Percentiles rank a stretch among this genome's conserved stretches.
phyloP scores from a whole-genome alignment of 2,113 vertebrate species.

The Sterrhoptilus dennistouni region DNA sequence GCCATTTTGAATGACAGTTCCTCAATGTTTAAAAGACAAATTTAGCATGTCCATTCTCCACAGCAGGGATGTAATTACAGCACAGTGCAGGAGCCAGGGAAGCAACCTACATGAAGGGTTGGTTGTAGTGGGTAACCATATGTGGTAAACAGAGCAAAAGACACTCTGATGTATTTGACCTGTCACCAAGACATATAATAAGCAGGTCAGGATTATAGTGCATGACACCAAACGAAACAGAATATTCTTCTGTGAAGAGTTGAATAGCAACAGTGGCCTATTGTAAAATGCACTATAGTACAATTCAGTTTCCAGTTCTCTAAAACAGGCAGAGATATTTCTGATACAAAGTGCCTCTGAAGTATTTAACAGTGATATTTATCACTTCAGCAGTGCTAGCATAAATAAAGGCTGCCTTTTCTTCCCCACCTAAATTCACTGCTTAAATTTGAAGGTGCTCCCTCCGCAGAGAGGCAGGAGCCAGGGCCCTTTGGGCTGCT shows the following conservation, averaged over 20 bases:
- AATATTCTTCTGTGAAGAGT: neutral
- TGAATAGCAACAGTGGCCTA: neutral
- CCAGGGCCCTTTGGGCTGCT: neutral
- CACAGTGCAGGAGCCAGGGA: neutral
- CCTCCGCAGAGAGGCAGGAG: neutral
- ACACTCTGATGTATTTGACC: neutral
- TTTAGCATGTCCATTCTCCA: neutral
- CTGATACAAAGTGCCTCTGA: neutral
- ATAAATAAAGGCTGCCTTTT: neutral
- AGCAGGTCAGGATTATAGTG: neutral
- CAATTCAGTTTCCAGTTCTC: neutral
- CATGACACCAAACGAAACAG: constrained; percentile 1
- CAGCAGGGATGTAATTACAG: neutral
- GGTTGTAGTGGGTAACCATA: neutral
- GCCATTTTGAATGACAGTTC: neutral
- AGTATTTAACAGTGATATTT: neutral
- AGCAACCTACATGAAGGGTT: neutral
- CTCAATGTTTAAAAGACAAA: neutral
- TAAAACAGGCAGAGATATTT: neutral
- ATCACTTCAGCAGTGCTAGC: neutral
- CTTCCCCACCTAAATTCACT: neutral
- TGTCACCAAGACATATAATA: constrained; percentile 25
- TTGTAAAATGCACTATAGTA: neutral
- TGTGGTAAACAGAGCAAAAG: constrained; percentile 7
- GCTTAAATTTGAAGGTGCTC: neutral